These are phyloP conservation scores for Tipula unca DNA, from an alignment of 2,888 invertebrate species.

Conservation along the genomic window DNA sequence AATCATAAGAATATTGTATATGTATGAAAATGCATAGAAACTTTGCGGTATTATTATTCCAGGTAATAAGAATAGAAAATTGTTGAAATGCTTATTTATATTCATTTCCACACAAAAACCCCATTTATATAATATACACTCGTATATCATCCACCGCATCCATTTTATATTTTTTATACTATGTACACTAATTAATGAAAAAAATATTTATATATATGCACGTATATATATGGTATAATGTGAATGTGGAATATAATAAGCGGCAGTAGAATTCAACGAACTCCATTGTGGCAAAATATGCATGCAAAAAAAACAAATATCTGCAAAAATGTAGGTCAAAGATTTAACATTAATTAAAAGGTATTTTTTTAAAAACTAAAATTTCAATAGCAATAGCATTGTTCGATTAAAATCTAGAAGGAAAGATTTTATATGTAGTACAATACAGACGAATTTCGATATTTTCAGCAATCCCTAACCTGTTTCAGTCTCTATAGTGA, in stretches of 20 bases:
- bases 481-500: too few species aligned
- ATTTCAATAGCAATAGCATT: too few species aligned
- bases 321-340: neutral
- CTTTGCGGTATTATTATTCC: neutral
- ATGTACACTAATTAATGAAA: neutral
- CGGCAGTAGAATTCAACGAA: neutral
- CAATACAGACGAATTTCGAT: too few species aligned
- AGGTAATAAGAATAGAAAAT: conserved; percentile 8
- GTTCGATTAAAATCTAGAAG: too few species aligned
- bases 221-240: neutral
- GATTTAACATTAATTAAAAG: neutral
- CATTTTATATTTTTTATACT: neutral
- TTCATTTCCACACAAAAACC: neutral
- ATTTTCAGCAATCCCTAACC: too few species aligned
- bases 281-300: neutral
- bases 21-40: neutral
- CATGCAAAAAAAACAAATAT: neutral
- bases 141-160: neutral
- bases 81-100: conserved; percentile 8
- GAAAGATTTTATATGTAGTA: too few species aligned
- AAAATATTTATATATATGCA: too few species aligned
- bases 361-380: too few species aligned
- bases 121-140: neutral
- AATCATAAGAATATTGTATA: neutral
- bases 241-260: neutral